A percentile compares a stretch with the other conserved stretches of the same genome.
Evolutionary conservation across 2,797 vertebrate species (phyloP).

Genomic region (Loriculus beryllinus): DNA sequence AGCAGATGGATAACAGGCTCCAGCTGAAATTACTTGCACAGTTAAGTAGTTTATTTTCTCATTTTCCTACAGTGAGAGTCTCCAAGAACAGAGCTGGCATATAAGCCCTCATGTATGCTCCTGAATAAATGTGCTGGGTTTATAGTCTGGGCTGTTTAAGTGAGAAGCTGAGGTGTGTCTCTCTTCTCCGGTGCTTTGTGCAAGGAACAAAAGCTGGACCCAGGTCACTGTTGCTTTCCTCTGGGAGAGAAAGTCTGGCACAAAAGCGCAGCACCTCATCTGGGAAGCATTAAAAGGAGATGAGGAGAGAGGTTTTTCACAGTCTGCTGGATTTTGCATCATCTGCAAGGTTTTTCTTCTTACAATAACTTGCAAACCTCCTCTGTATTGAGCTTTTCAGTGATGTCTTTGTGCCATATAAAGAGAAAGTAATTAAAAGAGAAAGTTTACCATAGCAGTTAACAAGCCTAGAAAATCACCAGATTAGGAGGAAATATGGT

Average conservation of each 20-base stretch:
- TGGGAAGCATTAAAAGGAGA: neutral
- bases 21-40: slow-evolving; percentile 69
- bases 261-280: neutral
- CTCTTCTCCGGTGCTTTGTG: neutral
- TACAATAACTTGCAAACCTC: neutral
- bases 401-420: neutral
- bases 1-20: slow-evolving; percentile 75
- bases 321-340: neutral
- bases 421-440: neutral
- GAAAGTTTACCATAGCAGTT: neutral
- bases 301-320: neutral
- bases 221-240: neutral
- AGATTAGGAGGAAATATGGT: neutral
- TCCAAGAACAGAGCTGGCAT: neutral
- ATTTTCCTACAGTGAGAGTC: slow-evolving; percentile 28
- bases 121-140: neutral
- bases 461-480: neutral
- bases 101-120: neutral
- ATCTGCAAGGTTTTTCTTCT: neutral
- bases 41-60: slow-evolving; percentile 64
- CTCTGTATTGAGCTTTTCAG: neutral
- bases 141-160: neutral
- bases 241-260: neutral
- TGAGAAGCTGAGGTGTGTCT: neutral
- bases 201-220: neutral